These are phyloP conservation scores for Bungarus multicinctus DNA, from an alignment of 2,113 vertebrate genomes.

Conservation along the genomic window DNA sequence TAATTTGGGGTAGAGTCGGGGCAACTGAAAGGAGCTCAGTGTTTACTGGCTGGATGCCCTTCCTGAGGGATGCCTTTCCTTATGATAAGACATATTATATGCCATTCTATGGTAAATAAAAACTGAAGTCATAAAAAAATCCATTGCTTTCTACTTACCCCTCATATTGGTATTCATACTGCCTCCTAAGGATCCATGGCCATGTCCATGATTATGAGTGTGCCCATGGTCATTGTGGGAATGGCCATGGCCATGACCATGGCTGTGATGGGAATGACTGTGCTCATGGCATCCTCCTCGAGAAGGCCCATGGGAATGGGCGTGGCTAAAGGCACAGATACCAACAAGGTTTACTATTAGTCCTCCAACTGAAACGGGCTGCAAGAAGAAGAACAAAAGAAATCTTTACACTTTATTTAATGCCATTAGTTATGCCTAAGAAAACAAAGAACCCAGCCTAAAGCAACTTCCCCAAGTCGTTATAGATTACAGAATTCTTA, in stretches of 20 bases:
- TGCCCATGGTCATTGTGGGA: slow-evolving; percentile 79
- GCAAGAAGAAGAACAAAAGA: slow-evolving; percentile 46
- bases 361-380: slow-evolving; percentile 96
- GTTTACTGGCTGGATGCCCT: neutral
- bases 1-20: neutral
- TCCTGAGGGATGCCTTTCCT: neutral
- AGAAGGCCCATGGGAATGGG: slow-evolving; percentile 81
- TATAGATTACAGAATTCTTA: neutral
- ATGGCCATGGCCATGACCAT: slow-evolving; percentile 62
- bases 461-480: neutral
- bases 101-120: neutral
- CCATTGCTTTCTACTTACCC: slow-evolving; percentile 69
- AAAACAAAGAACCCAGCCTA: neutral
- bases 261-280: slow-evolving; percentile 81
- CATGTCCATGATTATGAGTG: slow-evolving; percentile 73
- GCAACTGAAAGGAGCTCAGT: neutral
- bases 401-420: slow-evolving; percentile 23
- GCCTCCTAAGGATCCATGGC: slow-evolving; percentile 73
- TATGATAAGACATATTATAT: neutral
- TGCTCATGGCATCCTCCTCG: slow-evolving; percentile 83
- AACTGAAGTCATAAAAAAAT: accelerated
- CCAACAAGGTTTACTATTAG: slow-evolving; percentile 96
- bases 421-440: neutral
- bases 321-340: slow-evolving; percentile 97
- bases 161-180: slow-evolving; percentile 99